Conservation (phyloP, 2,888 invertebrate species). For the Thereva nobilitata region DNA sequence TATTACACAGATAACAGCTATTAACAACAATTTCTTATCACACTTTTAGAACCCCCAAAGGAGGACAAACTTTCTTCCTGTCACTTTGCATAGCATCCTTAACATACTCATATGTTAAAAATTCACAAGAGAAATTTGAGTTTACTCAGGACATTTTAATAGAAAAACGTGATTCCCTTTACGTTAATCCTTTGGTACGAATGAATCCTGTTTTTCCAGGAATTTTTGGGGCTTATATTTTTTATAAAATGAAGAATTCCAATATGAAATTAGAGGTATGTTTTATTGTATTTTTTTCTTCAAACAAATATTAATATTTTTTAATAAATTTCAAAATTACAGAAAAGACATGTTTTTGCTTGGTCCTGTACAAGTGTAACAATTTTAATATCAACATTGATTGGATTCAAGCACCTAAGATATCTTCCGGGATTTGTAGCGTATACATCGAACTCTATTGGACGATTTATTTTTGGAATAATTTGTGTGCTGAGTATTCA, state of each 20-base stretch:
- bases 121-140: conserved; percentile 1
- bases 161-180: neutral
- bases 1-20: neutral
- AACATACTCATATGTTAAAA: neutral
- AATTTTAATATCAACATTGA: neutral
- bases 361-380: neutral
- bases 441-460: no score
- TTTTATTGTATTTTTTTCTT: neutral
- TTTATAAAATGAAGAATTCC: neutral
- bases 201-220: conserved; percentile 2
- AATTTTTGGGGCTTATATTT: conserved; percentile 3
- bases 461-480: no score
- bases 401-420: neutral
- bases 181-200: conserved; percentile 7
- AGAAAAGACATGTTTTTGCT: neutral
- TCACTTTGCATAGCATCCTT: neutral
- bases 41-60: neutral
- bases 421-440: neutral
- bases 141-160: neutral
- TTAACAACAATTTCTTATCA: neutral
- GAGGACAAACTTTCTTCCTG: neutral
- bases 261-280: neutral
- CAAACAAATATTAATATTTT: neutral
- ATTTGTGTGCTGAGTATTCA: no score
- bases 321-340: neutral